Percentiles rank a stretch among this genome's conserved stretches.
phyloP scores from a whole-genome alignment of 92 coral and sea anemone species.

The Plumapathes pennacea region DNA sequence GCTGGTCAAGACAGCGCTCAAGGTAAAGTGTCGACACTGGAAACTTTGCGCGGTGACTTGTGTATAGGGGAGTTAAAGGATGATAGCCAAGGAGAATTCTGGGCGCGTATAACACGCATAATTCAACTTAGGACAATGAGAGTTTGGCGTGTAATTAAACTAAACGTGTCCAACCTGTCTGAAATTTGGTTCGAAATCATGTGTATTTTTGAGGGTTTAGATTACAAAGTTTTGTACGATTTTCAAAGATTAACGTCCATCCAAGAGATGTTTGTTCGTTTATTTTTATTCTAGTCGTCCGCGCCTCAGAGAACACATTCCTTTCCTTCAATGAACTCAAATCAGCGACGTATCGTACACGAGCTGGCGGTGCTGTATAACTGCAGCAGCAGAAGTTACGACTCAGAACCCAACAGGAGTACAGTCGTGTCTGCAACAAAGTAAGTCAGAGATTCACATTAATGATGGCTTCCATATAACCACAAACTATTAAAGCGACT shows the following conservation, averaged over 20 bases:
- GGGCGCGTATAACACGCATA: too few relatives aligned
- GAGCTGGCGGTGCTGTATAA: slow-evolving; percentile 82
- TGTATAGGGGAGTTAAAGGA: too few relatives aligned
- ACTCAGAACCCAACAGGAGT: slow-evolving; percentile 86
- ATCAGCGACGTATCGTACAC: slow-evolving; percentile 85
- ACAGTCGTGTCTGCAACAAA: slow-evolving; percentile 93
- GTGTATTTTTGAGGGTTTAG: too few relatives aligned
- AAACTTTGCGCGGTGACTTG: too few relatives aligned
- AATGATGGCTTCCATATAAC: not conserved
- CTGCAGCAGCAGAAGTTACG: slow-evolving; percentile 80
- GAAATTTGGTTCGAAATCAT: too few relatives aligned
- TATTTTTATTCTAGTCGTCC: slow-evolving; percentile 35
- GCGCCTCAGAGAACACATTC: slow-evolving; percentile 65
- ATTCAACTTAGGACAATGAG: too few relatives aligned
- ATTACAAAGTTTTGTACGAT: too few relatives aligned
- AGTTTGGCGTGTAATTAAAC: too few relatives aligned
- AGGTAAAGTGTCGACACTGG: slow-evolving; percentile 49
- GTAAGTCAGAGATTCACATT: slow-evolving; percentile 35
- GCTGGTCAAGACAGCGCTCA: slow-evolving; percentile 52
- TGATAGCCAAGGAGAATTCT: too few relatives aligned
- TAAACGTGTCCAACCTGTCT: too few relatives aligned
- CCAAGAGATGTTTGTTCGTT: too few relatives aligned
- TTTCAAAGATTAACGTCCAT: too few relatives aligned
- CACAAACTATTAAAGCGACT: not conserved
- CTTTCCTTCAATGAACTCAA: slow-evolving; percentile 83